phyloP scores from a whole-genome alignment of 2,797 vertebrate genomes.

The Sardinella longiceps region DNA sequence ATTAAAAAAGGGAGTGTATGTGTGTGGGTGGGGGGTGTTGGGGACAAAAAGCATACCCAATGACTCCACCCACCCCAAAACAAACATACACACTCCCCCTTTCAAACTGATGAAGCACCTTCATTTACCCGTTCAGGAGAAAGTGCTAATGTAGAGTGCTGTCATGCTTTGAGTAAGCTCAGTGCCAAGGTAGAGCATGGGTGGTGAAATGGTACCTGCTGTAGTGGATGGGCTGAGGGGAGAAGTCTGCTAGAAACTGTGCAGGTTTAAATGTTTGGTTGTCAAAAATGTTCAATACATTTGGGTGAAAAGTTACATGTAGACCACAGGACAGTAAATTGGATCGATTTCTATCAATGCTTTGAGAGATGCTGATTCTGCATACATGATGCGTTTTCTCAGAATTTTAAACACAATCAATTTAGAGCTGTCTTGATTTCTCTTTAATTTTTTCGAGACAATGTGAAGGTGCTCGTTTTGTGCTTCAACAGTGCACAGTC shows the following conservation, averaged over 20 bases:
- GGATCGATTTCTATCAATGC: neutral
- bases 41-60: neutral
- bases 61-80: too few relatives aligned
- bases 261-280: neutral
- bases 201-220: neutral
- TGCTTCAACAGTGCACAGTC: slow-evolving; percentile 53
- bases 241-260: neutral
- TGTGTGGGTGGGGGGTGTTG: neutral
- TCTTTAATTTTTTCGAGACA: too few relatives aligned
- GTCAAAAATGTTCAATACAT: neutral
- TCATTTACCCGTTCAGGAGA: neutral
- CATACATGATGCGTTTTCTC: neutral
- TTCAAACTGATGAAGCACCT: neutral
- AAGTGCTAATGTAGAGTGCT: neutral
- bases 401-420: slow-evolving; percentile 38
- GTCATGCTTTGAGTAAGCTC: neutral
- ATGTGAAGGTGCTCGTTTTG: slow-evolving; percentile 65
- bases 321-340: neutral
- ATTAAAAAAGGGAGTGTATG: neutral
- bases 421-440: neutral
- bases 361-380: too few relatives aligned
- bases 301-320: neutral
- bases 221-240: neutral
- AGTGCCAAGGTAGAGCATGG: neutral
- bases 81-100: neutral